phyloP scores from a whole-genome alignment of 2,113 vertebrate genomes.

The Callipepla squamata region DNA sequence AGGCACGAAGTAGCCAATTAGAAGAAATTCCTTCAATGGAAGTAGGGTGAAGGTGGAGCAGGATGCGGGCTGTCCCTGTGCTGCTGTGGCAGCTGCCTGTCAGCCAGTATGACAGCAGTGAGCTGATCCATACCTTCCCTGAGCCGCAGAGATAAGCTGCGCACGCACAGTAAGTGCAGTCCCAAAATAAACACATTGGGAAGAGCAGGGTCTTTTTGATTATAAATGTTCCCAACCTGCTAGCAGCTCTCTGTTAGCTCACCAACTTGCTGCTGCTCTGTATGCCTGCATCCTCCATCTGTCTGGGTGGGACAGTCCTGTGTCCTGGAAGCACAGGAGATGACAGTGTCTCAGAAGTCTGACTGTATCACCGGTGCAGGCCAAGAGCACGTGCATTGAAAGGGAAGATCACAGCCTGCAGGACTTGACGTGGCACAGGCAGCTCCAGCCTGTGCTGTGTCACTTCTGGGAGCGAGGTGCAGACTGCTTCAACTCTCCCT shows the following conservation, averaged over 20 bases:
- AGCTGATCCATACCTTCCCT: constrained; percentile 35
- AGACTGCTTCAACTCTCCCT: background rate
- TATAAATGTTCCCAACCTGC: background rate
- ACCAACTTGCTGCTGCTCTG: background rate
- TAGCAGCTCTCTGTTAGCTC: background rate
- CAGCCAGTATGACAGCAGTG: background rate
- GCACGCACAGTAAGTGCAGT: background rate
- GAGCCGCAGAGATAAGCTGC: constrained; percentile 41
- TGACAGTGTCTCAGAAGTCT: background rate
- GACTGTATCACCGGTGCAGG: background rate
- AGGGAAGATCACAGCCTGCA: background rate
- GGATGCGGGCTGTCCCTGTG: background rate
- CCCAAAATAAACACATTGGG: constrained; percentile 1
- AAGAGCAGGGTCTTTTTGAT: background rate
- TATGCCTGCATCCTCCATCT: accelerated
- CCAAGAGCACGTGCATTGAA: background rate
- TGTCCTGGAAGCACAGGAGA: background rate
- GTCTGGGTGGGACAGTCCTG: accelerated
- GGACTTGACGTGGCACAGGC: background rate
- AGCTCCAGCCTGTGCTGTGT: background rate
- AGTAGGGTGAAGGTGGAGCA: background rate
- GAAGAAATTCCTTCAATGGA: constrained; percentile 46
- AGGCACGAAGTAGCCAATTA: constrained; percentile 46
- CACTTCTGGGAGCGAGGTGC: background rate
- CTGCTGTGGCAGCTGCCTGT: constrained; percentile 34